Evolutionary conservation across 2,888 invertebrate species (phyloP), one percentile per base, ranked within the genome.

Genomic region (Tiliacea aurago): DNA sequence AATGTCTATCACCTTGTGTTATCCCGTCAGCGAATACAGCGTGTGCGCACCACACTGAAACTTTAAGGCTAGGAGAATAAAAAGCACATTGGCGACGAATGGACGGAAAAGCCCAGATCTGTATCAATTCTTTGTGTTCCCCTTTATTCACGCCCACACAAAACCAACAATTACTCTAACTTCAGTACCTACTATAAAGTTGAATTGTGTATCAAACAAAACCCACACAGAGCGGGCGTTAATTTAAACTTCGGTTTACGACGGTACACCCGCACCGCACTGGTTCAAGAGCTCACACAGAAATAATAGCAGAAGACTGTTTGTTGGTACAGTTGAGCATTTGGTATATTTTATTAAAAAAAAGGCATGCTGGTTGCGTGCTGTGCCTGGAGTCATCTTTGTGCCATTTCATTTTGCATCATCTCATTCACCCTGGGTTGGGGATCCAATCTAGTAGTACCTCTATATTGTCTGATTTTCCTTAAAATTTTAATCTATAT

Each of bases 201-300:
- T 76, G 5, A 55, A 71, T n/a, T n/a, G 76, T 56, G 13, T 65
- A 37, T 45, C 28, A 75, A 53, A 70, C 62, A 62, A 41, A 63
- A 74, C 55, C 61, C 33, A 77, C 67, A 58, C 45, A 11, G 28
- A 33, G 18, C 66, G 13, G n/a, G 69, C 53, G 78, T 61, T 84
- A 59, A 84, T 84, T 80, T 80, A 76, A 84, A 84, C 82, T 84
- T 84, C 37, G 20, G 47, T 84, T 84, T 76, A 81, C 55, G 73
- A 67, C 41, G 33, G 23, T 66, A 43, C 43, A 23, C 53, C 68
- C 49, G 45, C 70, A 49, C 68, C 49, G 45, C 70, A 49, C 51
- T 55, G 67, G n/a, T 56, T 71, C 11, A 11, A 56, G 6, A 43
- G 28, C 56, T 58, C 45, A 53, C 67, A 64, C 15, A 23, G n/a